Evolutionary conservation across 2,113 vertebrate species (phyloP), one percentile per base, ranked within the genome.

Genomic region (Megaleporinus macrocephalus): DNA sequence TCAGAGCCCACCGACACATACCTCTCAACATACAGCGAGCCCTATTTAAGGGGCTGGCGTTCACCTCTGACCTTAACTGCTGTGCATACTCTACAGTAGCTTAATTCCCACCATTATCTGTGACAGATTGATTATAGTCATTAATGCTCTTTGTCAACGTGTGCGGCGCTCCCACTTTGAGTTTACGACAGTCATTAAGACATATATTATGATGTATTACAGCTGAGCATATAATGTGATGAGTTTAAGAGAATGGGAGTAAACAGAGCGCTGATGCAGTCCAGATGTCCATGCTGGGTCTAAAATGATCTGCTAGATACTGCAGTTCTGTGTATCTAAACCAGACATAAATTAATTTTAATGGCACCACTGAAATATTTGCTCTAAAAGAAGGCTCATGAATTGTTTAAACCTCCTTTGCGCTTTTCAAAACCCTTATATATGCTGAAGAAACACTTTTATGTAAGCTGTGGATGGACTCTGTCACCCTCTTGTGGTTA

Each of bases 401-500:
- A 55, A 14, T 44, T 3, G 18, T 30, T 59, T 59, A 14, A 62
- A 61, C 15, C 18, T 41, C 7, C 11, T 11, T 20, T 29, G 0
- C 22, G 20, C n/a, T 71, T 70, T 7, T 22, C 29, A 36, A 26
- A 57, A 26, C 1, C 13, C 2, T 24, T 6, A 53, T 10, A 22
- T 55, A 10, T 26, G 33, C 20, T 79, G 2, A 27, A 15, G 15
- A 79, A 10, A 22, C 20, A 11, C 10, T 79, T 9, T 1, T 26
- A n/a, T 49, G 3, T 29, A 29, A 29, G 51, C n/a, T 55, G 53
- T 12, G 15, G 51, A 62, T 75, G 55, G 33, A 22, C 26, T 81
- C 75, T 71, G 65, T 85, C 80, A 63, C 80, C 71, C 44, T 79
- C 76, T 79, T 79, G 84, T 82, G 84, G 72, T 83, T 65, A 65